Base-by-base conservation (phyloP, 2,888 invertebrate species). In the Philopedon plagiatum region DNA sequence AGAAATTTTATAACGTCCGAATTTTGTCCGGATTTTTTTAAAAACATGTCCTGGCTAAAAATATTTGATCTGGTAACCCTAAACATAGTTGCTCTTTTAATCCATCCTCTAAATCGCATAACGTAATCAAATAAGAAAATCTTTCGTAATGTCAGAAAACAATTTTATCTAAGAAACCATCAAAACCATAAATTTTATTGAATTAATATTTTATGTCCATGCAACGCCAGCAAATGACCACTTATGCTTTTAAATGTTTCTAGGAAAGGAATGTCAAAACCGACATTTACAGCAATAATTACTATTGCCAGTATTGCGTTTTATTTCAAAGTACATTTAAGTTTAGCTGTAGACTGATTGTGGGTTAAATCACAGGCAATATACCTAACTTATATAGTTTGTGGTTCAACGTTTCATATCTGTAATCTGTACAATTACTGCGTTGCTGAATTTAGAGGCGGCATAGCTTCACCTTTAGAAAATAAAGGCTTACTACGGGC, bases 151-250 rank as follows among this genome's bases (percentile, higher is more conserved):
- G 61, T n/a, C 26, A 61, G 26, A 41, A 26, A 44, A 26, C 60
- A 13, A 44, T 61, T 44, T 61, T 29, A 61, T 61, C 61, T 44
- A 8, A 1, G 46, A 61, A 61, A 41, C 44, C 44, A 61, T 61
- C 61, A 46, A 44, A 61, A 32, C 46, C 46, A 61, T 61, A 61
- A 61, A 61, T 61, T 61, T 46, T 61, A 61, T 61, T 44, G 61
- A 61, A 61, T 61, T 61, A 61, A 44, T 61, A 46, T 61, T 61
- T 44, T 61, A 46, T 29, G 15, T 18, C 11, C 13, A 26, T 8
- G 11, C 44, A 49, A 49, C 49, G 49, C 49, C 26, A 49, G 26
- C 49, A 49, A 49, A 49, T 49, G 41, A 44, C 61, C 61, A 61
- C 26, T 61, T 61, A 61, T 8, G 19, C 61, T 29, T 23, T 61